Evolutionary conservation across 2,113 vertebrate species (phyloP), one percentile per base, ranked within the genome.

Genomic region (Capreolus pygargus): DNA sequence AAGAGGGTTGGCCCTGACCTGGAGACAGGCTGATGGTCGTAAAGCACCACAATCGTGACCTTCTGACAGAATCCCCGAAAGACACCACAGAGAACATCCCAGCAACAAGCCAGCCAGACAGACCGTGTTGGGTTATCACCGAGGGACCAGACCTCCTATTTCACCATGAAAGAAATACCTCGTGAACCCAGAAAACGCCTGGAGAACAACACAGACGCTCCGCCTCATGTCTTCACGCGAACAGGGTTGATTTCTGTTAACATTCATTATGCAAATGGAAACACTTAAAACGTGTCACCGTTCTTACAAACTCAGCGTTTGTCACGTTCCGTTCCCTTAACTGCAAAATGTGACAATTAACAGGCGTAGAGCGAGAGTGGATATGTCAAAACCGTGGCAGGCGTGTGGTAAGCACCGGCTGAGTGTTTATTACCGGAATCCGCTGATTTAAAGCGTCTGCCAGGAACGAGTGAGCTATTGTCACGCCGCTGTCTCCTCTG

Each of bases 81-180:
- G 33, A 43, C 1, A 36, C 19, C 16, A 9, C n/a, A 6, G 23
- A 16, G 6, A 39, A 23, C 23, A 7, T 7, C 7, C 30, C 61
- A 13, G 30, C 1, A 3, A 23, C 16, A 7, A 14, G 1, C 30
- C 1, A 16, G 23, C 21, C 1, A 5, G 54, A 7, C 15, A 6
- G 2, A 11, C 4, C 7, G 0, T 0, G 15, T 8, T 15, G 9
- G 2, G 2, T 2, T 12, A 5, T 10, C 23, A 2, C 4, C 0
- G 39, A 0, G 27, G 64, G 67, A 15, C 43, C 43, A 16, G 43
- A 50, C 30, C 2, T 7, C 36, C 50, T 17, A 1, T 16, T 1
- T 2, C 28, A 1, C 13, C 28, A 1, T 1, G 0, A 10, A 23
- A 7, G 8, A 17, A 33, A 10, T 8, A 0, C 1, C 7, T 27